A percentile compares a stretch with the other conserved stretches of the same genome.
These are phyloP conservation scores for Sicus ferrugineus DNA, from an alignment of 2,888 invertebrate genomes.

Conservation along the genomic window DNA sequence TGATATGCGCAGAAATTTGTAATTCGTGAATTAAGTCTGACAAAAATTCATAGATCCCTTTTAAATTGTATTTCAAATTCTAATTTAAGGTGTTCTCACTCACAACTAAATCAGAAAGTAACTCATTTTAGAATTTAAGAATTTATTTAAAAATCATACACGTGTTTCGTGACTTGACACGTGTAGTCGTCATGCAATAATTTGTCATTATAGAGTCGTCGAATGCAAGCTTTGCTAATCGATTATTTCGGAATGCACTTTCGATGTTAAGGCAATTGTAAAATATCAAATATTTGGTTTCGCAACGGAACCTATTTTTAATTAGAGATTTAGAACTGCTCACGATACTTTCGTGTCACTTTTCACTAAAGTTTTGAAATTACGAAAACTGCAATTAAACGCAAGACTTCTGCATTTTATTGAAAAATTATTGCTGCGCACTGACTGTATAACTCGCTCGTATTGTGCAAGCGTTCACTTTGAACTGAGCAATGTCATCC, in stretches of 20 bases:
- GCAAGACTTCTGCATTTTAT: conserved; percentile 27
- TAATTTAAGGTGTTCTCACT: background rate
- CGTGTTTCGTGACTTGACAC: background rate
- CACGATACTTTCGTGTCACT: background rate
- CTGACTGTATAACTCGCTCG: background rate
- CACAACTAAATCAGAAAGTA: background rate
- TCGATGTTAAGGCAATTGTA: background rate
- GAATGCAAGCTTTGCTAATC: no score
- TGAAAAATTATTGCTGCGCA: conserved; percentile 21
- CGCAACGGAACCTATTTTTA: background rate
- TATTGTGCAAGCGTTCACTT: background rate
- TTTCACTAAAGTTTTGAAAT: conserved; percentile 21
- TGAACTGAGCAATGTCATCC: conserved; percentile 16
- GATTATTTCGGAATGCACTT: no score
- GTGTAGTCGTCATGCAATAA: background rate
- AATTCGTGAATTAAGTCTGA: conserved; percentile 21
- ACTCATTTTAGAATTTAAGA: background rate
- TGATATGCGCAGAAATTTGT: background rate
- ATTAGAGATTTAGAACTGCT: background rate
- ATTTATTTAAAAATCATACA: background rate
- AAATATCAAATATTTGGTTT: background rate
- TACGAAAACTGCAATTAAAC: conserved; percentile 7
- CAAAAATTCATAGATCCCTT: background rate
- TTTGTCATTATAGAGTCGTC: no score
- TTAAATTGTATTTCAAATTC: background rate